Base-by-base conservation (phyloP, 2,113 vertebrate species). In the Hypomesus transpacificus region DNA sequence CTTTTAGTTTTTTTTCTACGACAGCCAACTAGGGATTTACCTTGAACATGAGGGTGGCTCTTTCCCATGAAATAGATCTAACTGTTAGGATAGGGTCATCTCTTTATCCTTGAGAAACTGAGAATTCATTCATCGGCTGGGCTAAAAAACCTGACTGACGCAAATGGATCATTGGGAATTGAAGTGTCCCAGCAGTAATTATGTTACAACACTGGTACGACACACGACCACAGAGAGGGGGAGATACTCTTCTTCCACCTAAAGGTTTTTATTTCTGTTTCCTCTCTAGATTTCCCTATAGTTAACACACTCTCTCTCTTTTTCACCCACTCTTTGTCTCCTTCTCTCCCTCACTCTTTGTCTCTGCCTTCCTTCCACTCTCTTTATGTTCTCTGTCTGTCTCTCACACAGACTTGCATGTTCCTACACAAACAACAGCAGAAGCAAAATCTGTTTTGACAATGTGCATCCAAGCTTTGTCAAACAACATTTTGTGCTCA, bases 121-220 rank as follows among this genome's bases (percentile, higher is more conserved):
- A 92, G 90, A 91, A 91, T 91, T 87, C 87, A 89, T 90, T 92
- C 91, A 91, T 91, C 86, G 89, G 90, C 88, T 90, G 84, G 75
- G 88, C 88, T 90, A 74, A 84, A 85, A 88, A 92, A 91, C 90
- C 90, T 92, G 91, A 93, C 91, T 92, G 91, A 92, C 90, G 90
- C 91, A 93, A 93, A 93, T 92, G 92, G 91, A 92, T 92, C 91
- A 91, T 87, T 91, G 92, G 92, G 92, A 92, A 93, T 93, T 91
- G 89, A 88, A 86, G 87, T 86, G 91, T 92, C 92, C 92, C 92
- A 89, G 91, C 91, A 92, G 91, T 92, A 93, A 93, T 93, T 93
- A 93, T 93, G 89, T 93, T 93, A 92, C 91, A 91, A 86, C 86
- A 79, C 87, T 70, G 85, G 85, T 88, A 85, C 89, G 77, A 78